Evolutionary conservation across 2,888 invertebrate genomes (phyloP), one percentile per base, ranked within the genome.

Genomic region (Spodoptera exigua): DNA sequence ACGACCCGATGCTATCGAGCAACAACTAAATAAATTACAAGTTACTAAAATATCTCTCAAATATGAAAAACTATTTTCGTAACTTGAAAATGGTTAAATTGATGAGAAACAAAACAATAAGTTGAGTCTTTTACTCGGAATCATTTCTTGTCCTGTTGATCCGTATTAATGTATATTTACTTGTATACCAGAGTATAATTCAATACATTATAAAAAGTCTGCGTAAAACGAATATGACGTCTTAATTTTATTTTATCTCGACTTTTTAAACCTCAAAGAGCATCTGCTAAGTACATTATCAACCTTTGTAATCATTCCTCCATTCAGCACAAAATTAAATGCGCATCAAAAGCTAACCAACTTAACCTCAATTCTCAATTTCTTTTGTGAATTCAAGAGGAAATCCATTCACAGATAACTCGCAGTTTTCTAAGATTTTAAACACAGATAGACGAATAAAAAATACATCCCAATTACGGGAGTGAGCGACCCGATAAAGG

Each of bases 401-500:
- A 53, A 73, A 68, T 68, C 43, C 61, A 56, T 61, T 57, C 61
- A 53, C 41, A 62, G 69, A 53, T 58, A 59, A 63, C 52, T 55
- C 57, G 14, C 57, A 37, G 48, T 66, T 64, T 58, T 52, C 56
- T 61, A 66, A 66, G 67, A 72, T 70, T 76, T 76, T 62, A 49
- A 75, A 73, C 47, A 65, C 34, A 68, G 68, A 74, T 72, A 67
- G 55, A 57, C 35, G 72, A 69, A 76, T 80, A 80, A 81, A 81
- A 81, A 78, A 82, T 79, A 76, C 72, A 65, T 63, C 59, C 75
- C 78, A 80, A 81, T 81, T 81, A 81, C 61, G 62, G 47, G 62
- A 64, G 65, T 56, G 67, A 64, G 70, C 61, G 59, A 46, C 58
- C 55, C 61, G 70, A 74, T 79, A 71, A 78, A 78, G 67, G 65